phyloP scores from a whole-genome alignment of 2,888 invertebrate species.

The Coleophora flavipennella region DNA sequence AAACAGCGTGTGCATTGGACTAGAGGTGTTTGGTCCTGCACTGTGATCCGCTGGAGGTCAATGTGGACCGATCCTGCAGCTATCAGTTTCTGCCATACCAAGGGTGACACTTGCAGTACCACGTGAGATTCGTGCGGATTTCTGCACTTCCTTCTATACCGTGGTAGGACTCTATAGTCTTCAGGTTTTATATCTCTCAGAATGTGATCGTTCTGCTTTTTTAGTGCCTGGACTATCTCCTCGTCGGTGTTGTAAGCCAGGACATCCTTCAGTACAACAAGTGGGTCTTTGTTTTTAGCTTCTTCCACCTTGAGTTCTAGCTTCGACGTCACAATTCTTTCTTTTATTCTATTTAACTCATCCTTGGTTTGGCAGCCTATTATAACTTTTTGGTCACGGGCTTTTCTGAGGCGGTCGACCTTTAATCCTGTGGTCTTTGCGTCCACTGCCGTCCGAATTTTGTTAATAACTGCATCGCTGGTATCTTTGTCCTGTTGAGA shows the following conservation, averaged over 20 bases:
- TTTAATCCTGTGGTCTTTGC: slow-evolving; percentile 6
- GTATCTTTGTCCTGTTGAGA: background rate
- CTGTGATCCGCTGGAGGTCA: slow-evolving; percentile 12
- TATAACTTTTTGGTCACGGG: slow-evolving; percentile 8
- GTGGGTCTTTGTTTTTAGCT: slow-evolving; percentile 8
- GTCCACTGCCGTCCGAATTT: background rate
- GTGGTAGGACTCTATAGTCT: background rate
- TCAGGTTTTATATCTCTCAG: background rate
- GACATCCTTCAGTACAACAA: slow-evolving; percentile 4
- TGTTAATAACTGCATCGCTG: background rate
- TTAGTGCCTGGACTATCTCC: background rate
- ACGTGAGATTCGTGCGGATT: background rate
- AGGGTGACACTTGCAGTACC: slow-evolving; percentile 4
- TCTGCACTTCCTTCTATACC: background rate
- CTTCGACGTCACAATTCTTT: background rate
- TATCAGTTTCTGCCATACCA: slow-evolving; percentile 2
- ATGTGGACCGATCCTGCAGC: slow-evolving; percentile 11
- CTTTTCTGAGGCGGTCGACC: slow-evolving; percentile 11
- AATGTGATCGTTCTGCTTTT: background rate
- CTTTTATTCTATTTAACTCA: slow-evolving; percentile 2
- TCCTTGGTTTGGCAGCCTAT: slow-evolving; percentile 6
- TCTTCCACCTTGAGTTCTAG: background rate
- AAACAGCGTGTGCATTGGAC: slow-evolving; percentile 8
- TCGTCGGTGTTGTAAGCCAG: background rate
- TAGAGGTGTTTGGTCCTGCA: slow-evolving; percentile 13